These are phyloP conservation scores for Darevskia nairensis DNA, from an alignment of 2,797 vertebrate genomes.

Conservation along the genomic window DNA sequence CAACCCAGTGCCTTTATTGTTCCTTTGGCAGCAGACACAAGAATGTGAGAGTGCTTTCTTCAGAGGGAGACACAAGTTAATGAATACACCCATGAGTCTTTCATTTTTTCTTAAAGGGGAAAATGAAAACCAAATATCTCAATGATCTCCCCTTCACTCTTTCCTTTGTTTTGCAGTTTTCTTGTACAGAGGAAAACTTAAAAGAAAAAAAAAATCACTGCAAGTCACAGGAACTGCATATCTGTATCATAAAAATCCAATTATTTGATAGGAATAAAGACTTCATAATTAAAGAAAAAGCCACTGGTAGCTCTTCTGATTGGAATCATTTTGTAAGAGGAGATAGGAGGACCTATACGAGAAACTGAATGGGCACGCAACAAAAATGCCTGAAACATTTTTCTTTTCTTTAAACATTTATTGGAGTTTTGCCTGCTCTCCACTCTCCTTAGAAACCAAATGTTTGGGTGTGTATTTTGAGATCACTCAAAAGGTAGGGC, in stretches of 20 bases:
- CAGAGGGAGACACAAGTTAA: constrained; percentile 26
- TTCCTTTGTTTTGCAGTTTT: background rate
- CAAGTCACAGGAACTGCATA: constrained; percentile 22
- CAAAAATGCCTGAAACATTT: background rate
- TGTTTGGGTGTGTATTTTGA: no score
- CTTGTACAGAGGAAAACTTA: background rate
- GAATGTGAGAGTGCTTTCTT: constrained; percentile 14
- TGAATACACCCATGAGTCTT: constrained; percentile 17
- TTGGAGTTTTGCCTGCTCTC: background rate
- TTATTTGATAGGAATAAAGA: constrained; percentile 26
- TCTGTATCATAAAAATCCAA: constrained; percentile 37
- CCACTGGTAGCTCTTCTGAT: constrained; percentile 16
- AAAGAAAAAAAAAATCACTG: constrained; percentile 4
- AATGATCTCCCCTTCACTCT: background rate
- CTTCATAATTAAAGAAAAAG: constrained; percentile 42
- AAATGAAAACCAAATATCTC: constrained; percentile 20
- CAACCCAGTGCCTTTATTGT: constrained; percentile 26
- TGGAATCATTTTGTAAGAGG: constrained; percentile 9
- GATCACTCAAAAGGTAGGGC: no score
- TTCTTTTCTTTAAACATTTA: background rate
- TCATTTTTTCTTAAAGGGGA: background rate
- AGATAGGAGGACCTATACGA: background rate
- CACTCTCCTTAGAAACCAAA: background rate
- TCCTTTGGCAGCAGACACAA: constrained; percentile 33
- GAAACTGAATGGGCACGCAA: rapidly evolving